These are phyloP conservation scores for Euzophera pinguis DNA, from an alignment of 2,888 invertebrate species.

Conservation along the genomic window DNA sequence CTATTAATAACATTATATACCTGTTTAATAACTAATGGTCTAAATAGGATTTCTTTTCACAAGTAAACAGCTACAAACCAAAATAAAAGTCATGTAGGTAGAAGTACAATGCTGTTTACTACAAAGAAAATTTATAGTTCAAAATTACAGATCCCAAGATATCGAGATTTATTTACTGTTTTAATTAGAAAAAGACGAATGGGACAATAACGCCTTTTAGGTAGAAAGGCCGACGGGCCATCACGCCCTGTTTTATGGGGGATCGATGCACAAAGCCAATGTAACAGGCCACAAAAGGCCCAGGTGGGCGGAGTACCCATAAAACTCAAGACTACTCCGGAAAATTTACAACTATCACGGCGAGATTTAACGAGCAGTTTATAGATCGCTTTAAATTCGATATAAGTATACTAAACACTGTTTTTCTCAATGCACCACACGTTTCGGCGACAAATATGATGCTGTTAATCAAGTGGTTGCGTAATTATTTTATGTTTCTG, in stretches of 20 bases:
- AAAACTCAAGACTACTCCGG: constrained; percentile 68
- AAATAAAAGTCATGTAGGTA: no score
- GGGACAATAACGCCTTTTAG: constrained; percentile 13
- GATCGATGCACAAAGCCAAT: constrained; percentile 52
- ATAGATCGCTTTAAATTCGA: constrained; percentile 72
- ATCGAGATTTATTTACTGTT: constrained; percentile 9
- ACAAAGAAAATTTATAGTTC: constrained; percentile 2
- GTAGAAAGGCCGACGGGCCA: constrained; percentile 28
- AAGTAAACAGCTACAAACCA: no score
- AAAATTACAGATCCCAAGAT: constrained; percentile 2
- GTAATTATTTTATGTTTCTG: constrained; percentile 29
- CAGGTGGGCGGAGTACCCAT: constrained; percentile 66
- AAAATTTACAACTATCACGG: constrained; percentile 73
- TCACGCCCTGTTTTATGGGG: constrained; percentile 47
- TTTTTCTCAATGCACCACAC: constrained; percentile 57
- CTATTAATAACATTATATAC: no score
- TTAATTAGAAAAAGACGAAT: constrained; percentile 15
- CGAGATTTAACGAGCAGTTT: constrained; percentile 76
- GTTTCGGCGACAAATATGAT: constrained; percentile 47
- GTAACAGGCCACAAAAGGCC: constrained; percentile 60
- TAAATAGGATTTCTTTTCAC: no score
- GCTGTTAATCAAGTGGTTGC: constrained; percentile 39
- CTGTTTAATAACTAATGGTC: no score
- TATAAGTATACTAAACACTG: constrained; percentile 57
- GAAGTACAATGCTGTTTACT: constrained; percentile 1